Percentiles rank a stretch among this genome's conserved stretches.
Evolutionary conservation across 2,113 vertebrate species (phyloP).

Genomic region (Zapus hudsonius): DNA sequence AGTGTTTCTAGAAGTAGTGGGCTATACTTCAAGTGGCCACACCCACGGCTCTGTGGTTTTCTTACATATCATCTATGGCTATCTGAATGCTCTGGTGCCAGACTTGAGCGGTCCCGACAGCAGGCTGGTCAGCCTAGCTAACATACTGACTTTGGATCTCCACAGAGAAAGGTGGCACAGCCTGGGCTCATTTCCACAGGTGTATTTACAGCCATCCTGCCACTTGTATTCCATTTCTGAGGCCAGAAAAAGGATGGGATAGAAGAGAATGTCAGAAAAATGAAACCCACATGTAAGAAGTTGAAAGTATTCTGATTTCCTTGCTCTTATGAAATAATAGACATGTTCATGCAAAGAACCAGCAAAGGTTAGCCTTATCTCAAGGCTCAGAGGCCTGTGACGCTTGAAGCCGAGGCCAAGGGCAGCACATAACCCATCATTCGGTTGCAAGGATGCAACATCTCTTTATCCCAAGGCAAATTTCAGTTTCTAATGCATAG

Average conservation of each 20-base stretch:
- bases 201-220: not conserved
- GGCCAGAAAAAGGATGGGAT: not conserved
- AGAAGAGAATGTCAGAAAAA: slow-evolving; percentile 1
- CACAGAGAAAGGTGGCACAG: not conserved
- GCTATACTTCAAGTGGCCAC: not conserved
- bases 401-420: not conserved
- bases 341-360: not conserved
- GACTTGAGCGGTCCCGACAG: not conserved
- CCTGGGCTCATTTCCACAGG: not conserved
- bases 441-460: not conserved
- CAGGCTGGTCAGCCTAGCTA: not conserved
- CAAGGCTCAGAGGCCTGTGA: not conserved
- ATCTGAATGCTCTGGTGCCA: not conserved
- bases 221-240: not conserved
- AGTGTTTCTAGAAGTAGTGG: not conserved
- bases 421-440: not conserved
- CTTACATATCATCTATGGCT: accelerated
- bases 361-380: not conserved
- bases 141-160: too few relatives aligned
- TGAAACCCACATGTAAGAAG: not conserved
- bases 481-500: not conserved
- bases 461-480: not conserved
- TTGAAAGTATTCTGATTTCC: not conserved
- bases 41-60: not conserved
- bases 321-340: not conserved